Evolutionary conservation across 2,113 vertebrate genomes (phyloP), one percentile per base, ranked within the genome.

Genomic region (Coturnix japonica): DNA sequence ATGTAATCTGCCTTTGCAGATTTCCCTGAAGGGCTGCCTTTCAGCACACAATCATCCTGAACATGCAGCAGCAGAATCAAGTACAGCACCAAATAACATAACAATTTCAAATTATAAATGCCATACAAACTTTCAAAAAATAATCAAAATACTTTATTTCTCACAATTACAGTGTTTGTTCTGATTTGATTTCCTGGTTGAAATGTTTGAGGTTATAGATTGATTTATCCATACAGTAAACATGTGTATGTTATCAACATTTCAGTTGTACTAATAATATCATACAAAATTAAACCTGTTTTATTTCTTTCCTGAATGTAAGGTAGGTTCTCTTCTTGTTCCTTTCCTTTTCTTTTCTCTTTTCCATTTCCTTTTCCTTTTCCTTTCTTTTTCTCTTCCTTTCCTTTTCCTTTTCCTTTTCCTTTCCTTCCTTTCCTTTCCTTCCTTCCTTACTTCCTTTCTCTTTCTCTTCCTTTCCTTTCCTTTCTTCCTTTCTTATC

Each of bases 201-300:
- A 87, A 79, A 39, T 14, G 3, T 53, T 93, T 65, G 7, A 37
- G 30, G 6, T 82, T 64, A 60, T 72, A 56, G 11, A 44, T 69
- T 75, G 8, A 47, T 69, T 79, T 75, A 44, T 56, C n/a, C 60
- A 21, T 63, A 26, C 6, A 44, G 46, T 43, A 67, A 71, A 74
- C 20, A 41, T 12, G 49, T 51, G 2, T 0, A 0, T 13, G 1
- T 51, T 57, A 72, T 4, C 13, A 87, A 51, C 1, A 54, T 67
- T 71, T 64, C 2, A 26, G 56, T 81, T 94, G 4, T 43, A 60
- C 43, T 51, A 31, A 64, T 46, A 63, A 80, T 59, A 8, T 66
- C 23, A 54, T 21, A 74, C 6, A 41, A 61, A 65, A 35, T 26
- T 0, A 20, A 44, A 3, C 47, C 1, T 20, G 23, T 77, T 88